Conservation (phyloP, 1,140 invertebrate genomes). For the Heterodera schachtii region DNA sequence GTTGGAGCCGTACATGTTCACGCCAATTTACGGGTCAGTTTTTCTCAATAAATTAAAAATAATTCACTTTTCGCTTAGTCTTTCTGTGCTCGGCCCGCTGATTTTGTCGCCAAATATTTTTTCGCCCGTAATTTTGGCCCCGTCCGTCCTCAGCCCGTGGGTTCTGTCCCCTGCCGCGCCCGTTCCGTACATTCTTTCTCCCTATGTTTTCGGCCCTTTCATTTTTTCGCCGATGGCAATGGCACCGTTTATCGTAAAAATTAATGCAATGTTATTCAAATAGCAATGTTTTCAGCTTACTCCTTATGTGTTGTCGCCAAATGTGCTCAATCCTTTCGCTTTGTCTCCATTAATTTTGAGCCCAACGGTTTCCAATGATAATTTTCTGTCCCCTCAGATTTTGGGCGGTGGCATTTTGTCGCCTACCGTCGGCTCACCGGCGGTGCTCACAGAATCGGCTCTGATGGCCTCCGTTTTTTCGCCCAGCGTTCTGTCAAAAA, state of each 20-base stretch:
- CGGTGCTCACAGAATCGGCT: slow-evolving; percentile 55
- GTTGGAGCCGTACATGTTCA: slow-evolving; percentile 61
- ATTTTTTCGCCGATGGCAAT: slow-evolving; percentile 54
- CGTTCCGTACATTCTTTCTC: slow-evolving; percentile 41
- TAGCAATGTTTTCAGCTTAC: slow-evolving; percentile 25
- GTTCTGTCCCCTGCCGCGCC: slow-evolving; percentile 45
- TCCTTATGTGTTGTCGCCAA: slow-evolving; percentile 58
- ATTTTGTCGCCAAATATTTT: slow-evolving; percentile 57
- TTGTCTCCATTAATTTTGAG: slow-evolving; percentile 50
- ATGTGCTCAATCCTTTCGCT: slow-evolving; percentile 59
- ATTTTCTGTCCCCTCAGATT: slow-evolving; percentile 39
- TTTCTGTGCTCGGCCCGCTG: slow-evolving; percentile 46
- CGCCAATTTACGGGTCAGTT: slow-evolving; percentile 51
- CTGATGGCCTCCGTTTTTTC: slow-evolving; percentile 60
- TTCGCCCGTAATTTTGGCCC: slow-evolving; percentile 47
- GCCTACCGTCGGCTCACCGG: slow-evolving; percentile 56
- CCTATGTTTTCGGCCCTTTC: slow-evolving; percentile 39
- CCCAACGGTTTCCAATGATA: slow-evolving; percentile 44
- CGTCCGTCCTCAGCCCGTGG: slow-evolving; percentile 43
- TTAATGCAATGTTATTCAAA: background rate
- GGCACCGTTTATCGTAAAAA: slow-evolving; percentile 58
- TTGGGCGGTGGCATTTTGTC: slow-evolving; percentile 45
- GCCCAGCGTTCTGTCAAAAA: slow-evolving; percentile 56
- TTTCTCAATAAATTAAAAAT: background rate
- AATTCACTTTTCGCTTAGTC: background rate